Base-by-base conservation (phyloP, 2,888 invertebrate species). In the Gortyna flavago region DNA sequence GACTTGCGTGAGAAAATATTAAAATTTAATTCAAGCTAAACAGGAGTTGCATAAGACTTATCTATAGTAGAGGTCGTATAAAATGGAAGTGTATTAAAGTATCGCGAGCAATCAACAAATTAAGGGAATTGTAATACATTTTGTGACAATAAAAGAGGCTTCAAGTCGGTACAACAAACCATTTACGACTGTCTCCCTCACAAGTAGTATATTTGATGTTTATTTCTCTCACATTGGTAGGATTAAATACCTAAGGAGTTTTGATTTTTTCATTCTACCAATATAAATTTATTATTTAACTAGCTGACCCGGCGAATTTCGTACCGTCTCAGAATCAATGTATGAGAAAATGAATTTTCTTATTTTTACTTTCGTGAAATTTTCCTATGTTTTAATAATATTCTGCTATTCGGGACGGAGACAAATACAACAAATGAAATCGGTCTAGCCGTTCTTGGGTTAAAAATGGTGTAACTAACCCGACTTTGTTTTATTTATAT, bases 61-160 rank as follows among this genome's bases (percentile, higher is more conserved):
- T 73, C 61, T 77, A 64, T 71, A 68, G 62, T 57, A 57, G 38
- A 79, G 72, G 41, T 79, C 71, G 65, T 74, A 84, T 77, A 85
- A 84, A 82, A 80, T 44, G 66, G 72, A 41, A 84, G 75, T 84
- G 77, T 79, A 84, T 85, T 76, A 65, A 81, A 79, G 79, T 72
- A 71, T 87, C 75, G 68, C 75, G 67, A 79, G 74, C 85, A 87
- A 87, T 88, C 87, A 85, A 88, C 76, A 85, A 74, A 88, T 87
- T 87, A 86, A 74, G 79, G 69, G 74, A 80, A 84, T 85, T 61
- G 78, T 86, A 79, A 88, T 85, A 86, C 79, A 84, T 83, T 87
- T 76, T 79, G 78, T 72, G 80, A 83, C 78, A 86, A 76, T 88
- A 88, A 86, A 88, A 82, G 57, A 72, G 75, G 74, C 74, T 66